phyloP scores from a whole-genome alignment of 2,797 vertebrate genomes.

The Tokudaia muenninki region DNA sequence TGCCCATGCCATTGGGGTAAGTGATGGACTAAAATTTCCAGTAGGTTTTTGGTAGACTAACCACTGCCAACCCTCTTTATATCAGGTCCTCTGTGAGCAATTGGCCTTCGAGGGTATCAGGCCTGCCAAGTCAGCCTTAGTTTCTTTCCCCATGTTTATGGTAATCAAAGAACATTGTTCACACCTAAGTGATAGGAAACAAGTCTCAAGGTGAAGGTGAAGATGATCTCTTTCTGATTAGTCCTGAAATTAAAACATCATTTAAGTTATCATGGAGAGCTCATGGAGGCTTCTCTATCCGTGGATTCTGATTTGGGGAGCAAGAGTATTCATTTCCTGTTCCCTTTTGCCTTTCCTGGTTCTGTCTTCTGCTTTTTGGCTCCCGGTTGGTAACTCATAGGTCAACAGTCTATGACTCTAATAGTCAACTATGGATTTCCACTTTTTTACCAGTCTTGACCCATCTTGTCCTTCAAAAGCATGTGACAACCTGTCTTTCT shows the following conservation, averaged over 20 bases:
- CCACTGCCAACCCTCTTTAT: background rate
- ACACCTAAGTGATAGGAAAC: slow-evolving; percentile 9
- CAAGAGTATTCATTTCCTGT: background rate
- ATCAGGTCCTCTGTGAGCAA: background rate
- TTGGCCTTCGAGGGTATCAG: background rate
- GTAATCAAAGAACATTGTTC: background rate
- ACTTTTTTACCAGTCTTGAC: background rate
- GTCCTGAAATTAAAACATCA: background rate
- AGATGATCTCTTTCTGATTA: slow-evolving; percentile 30
- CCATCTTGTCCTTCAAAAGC: background rate
- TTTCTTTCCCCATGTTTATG: background rate
- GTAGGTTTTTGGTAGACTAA: background rate
- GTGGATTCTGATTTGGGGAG: background rate
- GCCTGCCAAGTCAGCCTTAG: background rate
- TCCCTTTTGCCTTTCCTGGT: background rate
- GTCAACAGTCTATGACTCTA: background rate
- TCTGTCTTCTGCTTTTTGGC: background rate
- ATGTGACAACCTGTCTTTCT: background rate
- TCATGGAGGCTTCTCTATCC: background rate
- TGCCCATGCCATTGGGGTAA: too few species aligned
- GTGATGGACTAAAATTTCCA: background rate
- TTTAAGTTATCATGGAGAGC: slow-evolving; percentile 10
- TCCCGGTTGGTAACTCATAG: background rate
- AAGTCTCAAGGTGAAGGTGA: background rate
- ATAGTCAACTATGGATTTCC: background rate